Conservation (phyloP, 1,140 invertebrate species). For the Elysia chlorotica region DNA sequence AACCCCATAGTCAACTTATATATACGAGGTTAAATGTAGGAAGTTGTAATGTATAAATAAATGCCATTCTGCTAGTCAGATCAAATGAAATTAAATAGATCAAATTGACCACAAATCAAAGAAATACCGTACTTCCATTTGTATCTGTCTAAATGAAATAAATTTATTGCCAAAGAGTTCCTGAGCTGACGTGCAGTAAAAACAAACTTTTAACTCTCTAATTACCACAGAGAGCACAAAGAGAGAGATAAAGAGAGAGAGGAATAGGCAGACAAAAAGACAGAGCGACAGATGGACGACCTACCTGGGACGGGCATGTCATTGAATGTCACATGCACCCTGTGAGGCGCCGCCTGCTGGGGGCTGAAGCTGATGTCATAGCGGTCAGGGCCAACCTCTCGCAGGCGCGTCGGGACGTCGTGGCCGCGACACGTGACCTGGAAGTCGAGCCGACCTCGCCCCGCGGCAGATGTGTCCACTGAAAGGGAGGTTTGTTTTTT, state of each 20-base stretch:
- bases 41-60: no score
- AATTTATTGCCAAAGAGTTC: no score
- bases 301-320: slow-evolving; percentile 84
- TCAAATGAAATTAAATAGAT: no score
- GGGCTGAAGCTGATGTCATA: slow-evolving; percentile 46
- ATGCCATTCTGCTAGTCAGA: no score
- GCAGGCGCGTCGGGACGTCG: slow-evolving; percentile 66
- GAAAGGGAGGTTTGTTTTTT: slow-evolving; percentile 4
- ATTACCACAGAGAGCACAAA: not conserved
- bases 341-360: slow-evolving; percentile 34
- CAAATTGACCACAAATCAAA: no score
- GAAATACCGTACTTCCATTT: no score
- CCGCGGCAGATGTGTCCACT: slow-evolving; percentile 60
- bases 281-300: not conserved
- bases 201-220: no score
- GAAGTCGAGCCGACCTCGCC: slow-evolving; percentile 80
- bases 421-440: slow-evolving; percentile 78
- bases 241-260: not conserved
- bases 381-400: slow-evolving; percentile 26
- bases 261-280: not conserved
- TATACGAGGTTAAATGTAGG: no score
- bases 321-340: slow-evolving; percentile 94
- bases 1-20: no score
- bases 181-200: no score
- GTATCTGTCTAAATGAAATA: no score